phyloP scores from a whole-genome alignment of 1,140 invertebrate species.

The Lysiphlebus fabarum region DNA sequence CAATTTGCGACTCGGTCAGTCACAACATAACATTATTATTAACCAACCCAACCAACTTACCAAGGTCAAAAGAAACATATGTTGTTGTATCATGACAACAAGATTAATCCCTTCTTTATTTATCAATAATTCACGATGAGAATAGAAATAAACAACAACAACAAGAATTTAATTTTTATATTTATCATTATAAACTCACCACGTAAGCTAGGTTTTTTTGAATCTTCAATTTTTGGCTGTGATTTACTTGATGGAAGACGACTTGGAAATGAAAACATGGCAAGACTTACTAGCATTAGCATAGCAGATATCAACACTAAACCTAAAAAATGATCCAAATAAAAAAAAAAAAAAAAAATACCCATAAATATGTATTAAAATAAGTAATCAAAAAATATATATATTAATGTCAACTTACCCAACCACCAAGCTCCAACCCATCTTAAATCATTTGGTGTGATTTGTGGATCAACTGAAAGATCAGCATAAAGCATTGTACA shows the following conservation, averaged over 20 bases:
- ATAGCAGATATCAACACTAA: conserved; percentile 76
- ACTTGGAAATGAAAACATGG: conserved; percentile 87
- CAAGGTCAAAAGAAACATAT: no score
- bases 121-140: no score
- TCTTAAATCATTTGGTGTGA: conserved; percentile 77
- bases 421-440: conserved; percentile 94
- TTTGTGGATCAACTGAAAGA: conserved; percentile 69
- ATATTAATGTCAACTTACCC: conserved; percentile 55
- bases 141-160: no score
- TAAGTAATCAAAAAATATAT: neutral
- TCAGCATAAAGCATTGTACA: conserved; percentile 86
- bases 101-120: no score
- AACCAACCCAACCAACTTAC: conserved; percentile 4
- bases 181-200: conserved; percentile 37
- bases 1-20: conserved; percentile 41
- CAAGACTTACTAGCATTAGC: conserved; percentile 73
- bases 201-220: conserved; percentile 61
- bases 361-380: neutral
- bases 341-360: no score
- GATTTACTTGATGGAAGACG: conserved; percentile 57
- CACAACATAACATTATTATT: conserved; percentile 36
- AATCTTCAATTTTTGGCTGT: conserved; percentile 47
- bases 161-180: no score
- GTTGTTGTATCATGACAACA: no score
- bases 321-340: conserved; percentile 54